Percentiles rank a stretch among this genome's conserved stretches.
phyloP scores from a whole-genome alignment of 92 coral and sea anemone genomes.

The Epizoanthus rinbou region DNA sequence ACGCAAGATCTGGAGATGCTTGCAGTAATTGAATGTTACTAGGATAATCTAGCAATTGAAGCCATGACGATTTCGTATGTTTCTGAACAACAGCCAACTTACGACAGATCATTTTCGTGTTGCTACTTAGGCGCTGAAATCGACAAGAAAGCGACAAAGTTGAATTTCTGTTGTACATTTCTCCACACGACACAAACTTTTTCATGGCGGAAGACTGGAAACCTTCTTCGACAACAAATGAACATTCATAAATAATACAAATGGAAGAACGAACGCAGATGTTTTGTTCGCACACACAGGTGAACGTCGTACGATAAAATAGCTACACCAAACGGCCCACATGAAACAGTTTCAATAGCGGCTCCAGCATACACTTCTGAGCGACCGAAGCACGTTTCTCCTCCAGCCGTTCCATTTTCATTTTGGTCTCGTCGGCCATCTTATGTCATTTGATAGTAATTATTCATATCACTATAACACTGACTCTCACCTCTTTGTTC shows the following conservation, averaged over 20 bases:
- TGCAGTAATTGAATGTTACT: constrained; percentile 45
- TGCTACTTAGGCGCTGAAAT: constrained; percentile 24
- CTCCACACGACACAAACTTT: constrained; percentile 21
- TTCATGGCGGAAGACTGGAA: constrained; percentile 37
- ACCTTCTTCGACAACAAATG: constrained; percentile 44
- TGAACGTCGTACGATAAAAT: constrained; percentile 36
- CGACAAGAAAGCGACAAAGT: constrained; percentile 14
- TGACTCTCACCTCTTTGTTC: constrained; percentile 47
- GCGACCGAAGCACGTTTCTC: constrained; percentile 24
- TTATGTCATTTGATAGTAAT: constrained; percentile 50
- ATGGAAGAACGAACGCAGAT: constrained; percentile 46
- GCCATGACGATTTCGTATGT: constrained; percentile 37
- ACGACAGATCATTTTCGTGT: constrained; percentile 11
- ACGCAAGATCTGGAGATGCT: constrained; percentile 2
- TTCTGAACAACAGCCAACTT: constrained; percentile 29
- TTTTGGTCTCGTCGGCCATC: constrained; percentile 49
- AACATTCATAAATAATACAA: constrained; percentile 50
- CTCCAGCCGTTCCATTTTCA: constrained; percentile 39
- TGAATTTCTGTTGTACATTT: constrained; percentile 36
- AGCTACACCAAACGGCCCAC: constrained; percentile 38
- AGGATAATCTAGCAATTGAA: constrained; percentile 42
- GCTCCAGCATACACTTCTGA: constrained; percentile 3
- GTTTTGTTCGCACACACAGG: constrained; percentile 46
- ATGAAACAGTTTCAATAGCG: constrained; percentile 32
- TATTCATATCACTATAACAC: constrained; percentile 50